A percentile compares a stretch with the other conserved stretches of the same genome.
phyloP scores from a whole-genome alignment of 2,888 invertebrate genomes.

The Philonicus albiceps region DNA sequence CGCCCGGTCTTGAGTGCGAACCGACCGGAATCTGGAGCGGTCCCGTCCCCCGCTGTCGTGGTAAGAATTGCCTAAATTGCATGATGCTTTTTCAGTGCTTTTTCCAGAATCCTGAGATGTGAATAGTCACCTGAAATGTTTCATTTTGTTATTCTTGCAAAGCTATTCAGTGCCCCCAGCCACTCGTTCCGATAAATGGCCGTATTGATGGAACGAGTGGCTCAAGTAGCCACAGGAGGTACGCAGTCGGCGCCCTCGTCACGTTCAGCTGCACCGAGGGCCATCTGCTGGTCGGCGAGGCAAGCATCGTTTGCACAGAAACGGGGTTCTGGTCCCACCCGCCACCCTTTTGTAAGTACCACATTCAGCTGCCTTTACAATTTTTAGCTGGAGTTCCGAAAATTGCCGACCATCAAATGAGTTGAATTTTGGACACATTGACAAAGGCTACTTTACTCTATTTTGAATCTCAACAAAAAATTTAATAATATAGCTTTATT shows the following conservation, averaged over 20 bases:
- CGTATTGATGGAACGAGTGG: slow-evolving; percentile 64
- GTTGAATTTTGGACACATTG: background rate
- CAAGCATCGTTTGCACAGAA: slow-evolving; percentile 85
- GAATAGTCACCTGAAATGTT: slow-evolving; percentile 1
- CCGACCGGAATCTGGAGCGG: slow-evolving; percentile 83
- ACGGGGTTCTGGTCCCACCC: slow-evolving; percentile 89
- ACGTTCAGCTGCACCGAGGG: slow-evolving; percentile 78
- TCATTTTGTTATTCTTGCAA: slow-evolving; percentile 55
- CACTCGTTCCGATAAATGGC: slow-evolving; percentile 76
- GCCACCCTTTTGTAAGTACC: slow-evolving; percentile 76
- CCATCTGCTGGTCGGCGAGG: slow-evolving; percentile 73
- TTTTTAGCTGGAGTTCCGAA: background rate
- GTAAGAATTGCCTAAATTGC: slow-evolving; percentile 64
- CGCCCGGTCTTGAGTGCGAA: slow-evolving; percentile 81
- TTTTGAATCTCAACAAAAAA: background rate
- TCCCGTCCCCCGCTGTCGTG: slow-evolving; percentile 76
- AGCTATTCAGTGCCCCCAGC: slow-evolving; percentile 83
- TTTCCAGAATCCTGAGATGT: background rate
- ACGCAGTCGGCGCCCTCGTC: slow-evolving; percentile 81
- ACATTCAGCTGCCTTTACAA: background rate
- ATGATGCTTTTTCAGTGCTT: slow-evolving; percentile 41
- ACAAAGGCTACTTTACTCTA: background rate
- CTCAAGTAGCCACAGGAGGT: slow-evolving; percentile 66
- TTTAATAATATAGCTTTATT: too few species aligned
- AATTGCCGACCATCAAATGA: background rate